phyloP scores from a whole-genome alignment of 2,113 vertebrate species.

The Leptobrachium leishanense region DNA sequence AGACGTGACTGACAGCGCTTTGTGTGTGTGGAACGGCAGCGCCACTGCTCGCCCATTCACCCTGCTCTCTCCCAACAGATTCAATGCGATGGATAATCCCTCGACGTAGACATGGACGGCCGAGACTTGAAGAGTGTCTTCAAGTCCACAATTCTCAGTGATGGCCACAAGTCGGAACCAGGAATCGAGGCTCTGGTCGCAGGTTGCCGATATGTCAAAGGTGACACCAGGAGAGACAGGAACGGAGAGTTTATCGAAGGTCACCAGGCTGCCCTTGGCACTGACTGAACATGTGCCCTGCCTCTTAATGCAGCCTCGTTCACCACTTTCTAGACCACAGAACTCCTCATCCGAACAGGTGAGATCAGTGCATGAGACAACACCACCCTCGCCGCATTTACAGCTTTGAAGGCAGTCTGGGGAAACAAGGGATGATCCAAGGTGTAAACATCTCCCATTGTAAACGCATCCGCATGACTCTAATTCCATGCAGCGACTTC shows the following conservation, averaged over 20 bases:
- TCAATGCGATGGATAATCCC: conserved; percentile 48
- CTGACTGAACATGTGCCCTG: background rate
- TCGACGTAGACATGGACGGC: conserved; percentile 47
- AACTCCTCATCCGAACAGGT: conserved; percentile 45
- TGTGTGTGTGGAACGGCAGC: conserved; percentile 40
- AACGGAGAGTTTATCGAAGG: fast-evolving
- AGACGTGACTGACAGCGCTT: too few relatives aligned
- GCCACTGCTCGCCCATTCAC: conserved; percentile 47
- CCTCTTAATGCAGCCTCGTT: conserved; percentile 42
- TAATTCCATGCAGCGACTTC: conserved; percentile 52
- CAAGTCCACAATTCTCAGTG: conserved; percentile 20
- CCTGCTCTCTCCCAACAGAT: conserved; percentile 51
- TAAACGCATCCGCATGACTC: conserved; percentile 54
- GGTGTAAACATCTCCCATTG: conserved; percentile 51
- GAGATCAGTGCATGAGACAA: conserved; percentile 51
- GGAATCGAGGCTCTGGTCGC: background rate
- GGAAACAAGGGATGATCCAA: conserved; percentile 26
- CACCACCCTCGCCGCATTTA: conserved; percentile 45
- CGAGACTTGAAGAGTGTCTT: too few relatives aligned
- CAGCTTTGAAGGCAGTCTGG: conserved; percentile 59
- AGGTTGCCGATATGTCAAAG: conserved; percentile 57
- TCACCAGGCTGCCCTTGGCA: too few relatives aligned
- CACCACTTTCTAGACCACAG: conserved; percentile 49
- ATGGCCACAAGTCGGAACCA: conserved; percentile 65
- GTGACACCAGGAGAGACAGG: conserved; percentile 20